phyloP scores from a whole-genome alignment of 2,797 vertebrate genomes.

The Limnodromus scolopaceus region DNA sequence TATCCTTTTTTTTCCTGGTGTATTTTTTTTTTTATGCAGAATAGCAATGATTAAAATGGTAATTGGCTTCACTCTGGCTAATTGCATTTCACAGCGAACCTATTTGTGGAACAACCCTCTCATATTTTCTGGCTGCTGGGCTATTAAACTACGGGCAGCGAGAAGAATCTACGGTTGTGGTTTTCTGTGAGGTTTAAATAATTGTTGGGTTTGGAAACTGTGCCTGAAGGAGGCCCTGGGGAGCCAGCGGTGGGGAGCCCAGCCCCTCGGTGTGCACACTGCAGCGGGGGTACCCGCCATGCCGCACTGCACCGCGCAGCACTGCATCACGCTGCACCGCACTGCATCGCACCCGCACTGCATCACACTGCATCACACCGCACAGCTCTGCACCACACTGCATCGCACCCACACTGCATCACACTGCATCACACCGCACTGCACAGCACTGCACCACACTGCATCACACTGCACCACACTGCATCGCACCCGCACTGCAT shows the following conservation, averaged over 20 bases:
- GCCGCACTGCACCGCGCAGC: too few relatives aligned
- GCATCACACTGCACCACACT: too few relatives aligned
- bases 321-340: too few relatives aligned
- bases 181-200: background rate
- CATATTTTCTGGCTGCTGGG: background rate
- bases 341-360: too few relatives aligned
- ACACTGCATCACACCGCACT: too few relatives aligned
- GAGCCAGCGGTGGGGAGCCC: background rate
- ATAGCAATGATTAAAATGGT: background rate
- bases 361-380: too few relatives aligned
- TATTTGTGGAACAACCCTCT: background rate
- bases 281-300: background rate
- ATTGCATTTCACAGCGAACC: background rate
- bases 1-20: background rate
- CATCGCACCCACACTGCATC: too few relatives aligned
- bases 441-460: too few relatives aligned
- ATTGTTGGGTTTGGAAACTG: background rate
- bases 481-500: too few relatives aligned
- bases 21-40: background rate
- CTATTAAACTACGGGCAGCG: background rate
- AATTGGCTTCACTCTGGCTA: background rate
- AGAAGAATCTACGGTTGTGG: background rate
- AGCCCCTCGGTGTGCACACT: fast-evolving
- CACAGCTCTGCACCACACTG: too few relatives aligned
- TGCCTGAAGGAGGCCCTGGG: background rate